Base-by-base conservation (phyloP, 2,113 vertebrate species). In the Semicossyphus pulcher region DNA sequence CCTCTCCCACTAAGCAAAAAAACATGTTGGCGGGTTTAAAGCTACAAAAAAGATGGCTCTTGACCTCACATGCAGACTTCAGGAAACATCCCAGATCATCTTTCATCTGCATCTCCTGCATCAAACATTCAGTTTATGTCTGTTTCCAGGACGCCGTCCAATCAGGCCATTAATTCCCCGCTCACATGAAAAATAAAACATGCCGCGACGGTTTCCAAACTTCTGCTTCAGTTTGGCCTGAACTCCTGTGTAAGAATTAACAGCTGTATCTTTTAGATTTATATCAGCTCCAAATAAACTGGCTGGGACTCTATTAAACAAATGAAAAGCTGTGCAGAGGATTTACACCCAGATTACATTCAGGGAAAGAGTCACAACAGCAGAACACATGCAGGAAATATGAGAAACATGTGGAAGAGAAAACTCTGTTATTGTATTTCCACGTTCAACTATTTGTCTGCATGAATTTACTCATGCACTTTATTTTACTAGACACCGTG, bases 111-210 rank as follows among this genome's bases (percentile, higher is more conserved):
- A 23, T 23, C 25, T 26, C 26, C 21, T 32, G n/a, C 51, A 26
- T 49, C 29, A 28, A 49, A 49, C 56, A 8, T 18, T 18, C 23
- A 11, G 36, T 62, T 66, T 56, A 44, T 9, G 62, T 67, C 42
- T 71, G 21, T 87, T 87, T 81, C 81, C 67, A 79, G 71, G 78
- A 84, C 29, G n/a, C 10, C 1, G 4, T 66, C 61, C 78, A 81
- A 16, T 54, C 41, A 77, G 82, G 83, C 77, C 73, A 70, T 57
- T 5, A 64, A 66, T 48, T 31, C 72, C 54, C 63, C 14, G 28
- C 28, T 64, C 60, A 36, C 57, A 44, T 34, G 18, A 68, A 47
- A 72, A 69, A 72, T 70, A 61, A 47, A 70, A 76, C 49, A 58
- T 7, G 39, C 36, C n/a, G 28, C 25, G 16, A n/a, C 47, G 28